Conservation (phyloP, 2,888 invertebrate species). For the Pollenia angustigena region DNA sequence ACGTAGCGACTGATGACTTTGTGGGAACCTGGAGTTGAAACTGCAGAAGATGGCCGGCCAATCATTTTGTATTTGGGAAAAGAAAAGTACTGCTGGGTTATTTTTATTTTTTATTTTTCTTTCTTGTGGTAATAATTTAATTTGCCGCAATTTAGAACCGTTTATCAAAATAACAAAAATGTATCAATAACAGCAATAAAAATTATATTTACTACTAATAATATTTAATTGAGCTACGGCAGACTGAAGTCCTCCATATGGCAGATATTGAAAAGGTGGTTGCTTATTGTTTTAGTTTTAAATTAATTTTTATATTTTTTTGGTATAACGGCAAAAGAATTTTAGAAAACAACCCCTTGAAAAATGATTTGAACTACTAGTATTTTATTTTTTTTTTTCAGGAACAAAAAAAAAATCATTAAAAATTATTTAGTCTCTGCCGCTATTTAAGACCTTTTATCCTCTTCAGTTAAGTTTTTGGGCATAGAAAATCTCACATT, state of each 20-base stretch:
- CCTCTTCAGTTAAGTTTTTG: neutral
- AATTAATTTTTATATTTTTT: neutral
- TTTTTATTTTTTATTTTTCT: neutral
- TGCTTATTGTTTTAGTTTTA: neutral
- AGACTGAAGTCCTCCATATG: neutral
- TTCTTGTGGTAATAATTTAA: conserved; percentile 81
- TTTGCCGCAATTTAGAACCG: conserved; percentile 83
- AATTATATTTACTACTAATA: conserved; percentile 59
- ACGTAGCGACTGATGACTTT: conserved; percentile 50
- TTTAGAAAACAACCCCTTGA: conserved; percentile 27
- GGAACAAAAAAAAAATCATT: conserved; percentile 17
- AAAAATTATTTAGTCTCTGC: conserved; percentile 41
- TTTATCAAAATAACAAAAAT: conserved; percentile 78
- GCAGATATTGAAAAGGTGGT: neutral
- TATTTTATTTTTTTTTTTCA: neutral
- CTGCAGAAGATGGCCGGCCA: conserved; percentile 20
- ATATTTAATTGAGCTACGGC: conserved; percentile 34
- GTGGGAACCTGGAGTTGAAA: conserved; percentile 55
- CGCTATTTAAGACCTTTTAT: conserved; percentile 36
- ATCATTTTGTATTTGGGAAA: conserved; percentile 21
- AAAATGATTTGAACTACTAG: conserved; percentile 42
- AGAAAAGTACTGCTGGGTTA: neutral
- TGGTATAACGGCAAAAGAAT: conserved; percentile 27
- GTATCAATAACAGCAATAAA: conserved; percentile 70
- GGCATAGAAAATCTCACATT: conserved; percentile 18